Conservation (phyloP, 2,888 invertebrate genomes). For the Ormyrus nitidulus region DNA sequence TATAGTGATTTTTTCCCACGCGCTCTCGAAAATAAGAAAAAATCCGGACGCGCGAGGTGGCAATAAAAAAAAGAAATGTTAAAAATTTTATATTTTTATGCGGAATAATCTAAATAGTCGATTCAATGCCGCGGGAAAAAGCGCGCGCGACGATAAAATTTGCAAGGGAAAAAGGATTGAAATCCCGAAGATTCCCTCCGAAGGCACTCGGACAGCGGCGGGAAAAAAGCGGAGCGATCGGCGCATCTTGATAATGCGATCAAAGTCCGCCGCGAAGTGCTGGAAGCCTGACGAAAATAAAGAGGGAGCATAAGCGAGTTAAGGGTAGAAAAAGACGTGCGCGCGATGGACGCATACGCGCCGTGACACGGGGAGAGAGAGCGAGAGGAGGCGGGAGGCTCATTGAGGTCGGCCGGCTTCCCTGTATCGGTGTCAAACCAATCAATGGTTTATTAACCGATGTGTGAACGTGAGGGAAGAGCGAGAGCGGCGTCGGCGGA, state of each 20-base stretch:
- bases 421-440: conserved; percentile 72
- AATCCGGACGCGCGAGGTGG: too few relatives aligned
- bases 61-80: too few relatives aligned
- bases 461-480: conserved; percentile 65
- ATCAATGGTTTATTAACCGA: conserved; percentile 74
- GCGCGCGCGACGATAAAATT: too few relatives aligned
- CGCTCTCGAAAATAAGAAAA: too few relatives aligned
- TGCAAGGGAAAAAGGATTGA: too few relatives aligned
- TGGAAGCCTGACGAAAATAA: conserved; percentile 18
- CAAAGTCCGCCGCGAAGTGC: conserved; percentile 11
- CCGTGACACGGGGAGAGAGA: background rate
- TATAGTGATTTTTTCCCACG: too few relatives aligned
- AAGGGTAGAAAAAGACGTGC: conserved; percentile 19
- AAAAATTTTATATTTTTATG: too few relatives aligned
- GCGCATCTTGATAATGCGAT: conserved; percentile 39
- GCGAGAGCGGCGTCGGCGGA: conserved; percentile 52
- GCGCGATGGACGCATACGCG: background rate
- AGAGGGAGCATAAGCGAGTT: conserved; percentile 22
- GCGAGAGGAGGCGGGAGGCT: conserved; percentile 58
- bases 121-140: too few relatives aligned
- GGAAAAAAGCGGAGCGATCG: too few relatives aligned
- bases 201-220: too few relatives aligned
- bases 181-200: too few relatives aligned
- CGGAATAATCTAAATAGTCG: too few relatives aligned
- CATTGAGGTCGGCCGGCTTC: conserved; percentile 67